These are phyloP conservation scores for Alloplasta piceator DNA, from an alignment of 2,888 invertebrate genomes.

Conservation along the genomic window DNA sequence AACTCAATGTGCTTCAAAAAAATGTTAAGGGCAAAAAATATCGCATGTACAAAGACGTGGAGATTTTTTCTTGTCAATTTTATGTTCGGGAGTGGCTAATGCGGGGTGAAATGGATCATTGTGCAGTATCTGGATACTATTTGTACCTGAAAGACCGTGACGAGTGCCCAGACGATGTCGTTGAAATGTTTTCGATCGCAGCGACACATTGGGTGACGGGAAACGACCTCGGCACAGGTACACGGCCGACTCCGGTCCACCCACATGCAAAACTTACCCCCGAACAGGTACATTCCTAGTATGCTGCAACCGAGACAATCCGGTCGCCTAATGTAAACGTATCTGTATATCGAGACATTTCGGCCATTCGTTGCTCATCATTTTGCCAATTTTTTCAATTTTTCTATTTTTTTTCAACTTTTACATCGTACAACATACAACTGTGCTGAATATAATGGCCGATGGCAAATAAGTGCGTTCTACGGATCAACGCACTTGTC, in stretches of 20 bases:
- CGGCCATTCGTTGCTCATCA: constrained; percentile 14
- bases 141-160: constrained; percentile 97
- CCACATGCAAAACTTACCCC: constrained; percentile 99
- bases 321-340: constrained; percentile 81
- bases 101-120: constrained; percentile 6
- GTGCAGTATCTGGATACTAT: background rate
- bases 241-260: constrained; percentile 94
- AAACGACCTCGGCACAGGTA: constrained; percentile 96
- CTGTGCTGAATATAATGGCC: no score
- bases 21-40: no score
- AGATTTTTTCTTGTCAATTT: background rate
- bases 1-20: no score
- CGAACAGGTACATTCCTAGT: constrained; percentile 99
- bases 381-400: background rate
- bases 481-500: no score
- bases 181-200: constrained; percentile 99
- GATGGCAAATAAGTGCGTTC: no score
- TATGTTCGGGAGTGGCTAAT: constrained; percentile 5
- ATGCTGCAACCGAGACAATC: constrained; percentile 90
- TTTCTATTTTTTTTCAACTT: constrained; percentile 2
- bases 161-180: constrained; percentile 98
- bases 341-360: constrained; percentile 44
- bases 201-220: constrained; percentile 94
- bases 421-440: background rate
- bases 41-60: background rate